phyloP scores from a whole-genome alignment of 2,797 vertebrate genomes.

The Rhadinocentrus ornatus region DNA sequence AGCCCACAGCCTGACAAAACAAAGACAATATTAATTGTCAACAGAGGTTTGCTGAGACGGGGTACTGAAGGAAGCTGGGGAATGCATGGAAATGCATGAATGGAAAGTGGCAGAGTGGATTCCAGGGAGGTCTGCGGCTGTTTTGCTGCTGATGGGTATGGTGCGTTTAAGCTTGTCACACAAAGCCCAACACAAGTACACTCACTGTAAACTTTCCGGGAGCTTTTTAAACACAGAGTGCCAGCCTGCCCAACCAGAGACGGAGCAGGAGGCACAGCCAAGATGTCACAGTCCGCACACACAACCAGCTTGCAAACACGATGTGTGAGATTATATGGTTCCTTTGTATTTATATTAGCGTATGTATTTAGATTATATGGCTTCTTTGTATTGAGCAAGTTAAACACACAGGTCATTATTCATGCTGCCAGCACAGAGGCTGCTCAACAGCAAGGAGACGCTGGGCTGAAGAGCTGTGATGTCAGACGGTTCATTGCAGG shows the following conservation, averaged over 20 bases:
- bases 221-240: slow-evolving; percentile 88
- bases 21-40: slow-evolving; percentile 68
- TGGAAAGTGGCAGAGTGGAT: slow-evolving; percentile 84
- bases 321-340: slow-evolving; percentile 76
- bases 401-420: slow-evolving; percentile 83
- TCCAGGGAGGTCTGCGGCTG: slow-evolving; percentile 86
- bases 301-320: slow-evolving; percentile 30
- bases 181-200: slow-evolving; percentile 85
- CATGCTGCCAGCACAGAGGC: slow-evolving; percentile 72
- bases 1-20: slow-evolving; percentile 71
- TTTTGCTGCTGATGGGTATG: slow-evolving; percentile 83
- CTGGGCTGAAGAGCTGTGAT: slow-evolving; percentile 54
- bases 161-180: slow-evolving; percentile 87
- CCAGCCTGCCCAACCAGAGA: slow-evolving; percentile 82
- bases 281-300: slow-evolving; percentile 74
- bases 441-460: slow-evolving; percentile 63
- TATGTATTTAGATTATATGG: slow-evolving; percentile 87
- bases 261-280: slow-evolving; percentile 73
- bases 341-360: slow-evolving; percentile 85
- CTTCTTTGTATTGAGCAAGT: slow-evolving; percentile 83
- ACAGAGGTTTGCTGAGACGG: slow-evolving; percentile 48
- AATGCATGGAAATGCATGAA: slow-evolving; percentile 82
- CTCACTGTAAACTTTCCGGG: slow-evolving; percentile 87
- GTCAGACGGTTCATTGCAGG: slow-evolving; percentile 73
- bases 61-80: slow-evolving; percentile 58